These are phyloP conservation scores for Lota lota DNA, from an alignment of 2,113 vertebrate species.

Conservation along the genomic window DNA sequence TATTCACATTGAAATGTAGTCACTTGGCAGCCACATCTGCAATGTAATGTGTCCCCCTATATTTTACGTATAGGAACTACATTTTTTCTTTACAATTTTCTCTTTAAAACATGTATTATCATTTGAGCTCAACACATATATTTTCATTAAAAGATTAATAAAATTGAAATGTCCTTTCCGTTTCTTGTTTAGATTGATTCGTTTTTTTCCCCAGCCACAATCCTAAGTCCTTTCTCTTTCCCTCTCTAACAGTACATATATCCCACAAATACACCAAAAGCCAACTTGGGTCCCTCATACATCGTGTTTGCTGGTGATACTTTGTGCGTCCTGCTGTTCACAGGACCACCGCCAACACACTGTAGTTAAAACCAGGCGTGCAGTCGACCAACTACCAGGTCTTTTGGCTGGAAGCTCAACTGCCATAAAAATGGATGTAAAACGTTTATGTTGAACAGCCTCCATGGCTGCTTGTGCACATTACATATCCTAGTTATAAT, in stretches of 20 bases:
- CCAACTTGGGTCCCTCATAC: slow-evolving; percentile 13
- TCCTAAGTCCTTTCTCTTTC: neutral
- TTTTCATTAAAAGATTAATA: slow-evolving; percentile 26
- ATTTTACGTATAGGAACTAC: no score
- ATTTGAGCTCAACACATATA: no score
- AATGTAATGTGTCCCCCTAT: no score
- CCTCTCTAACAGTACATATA: neutral
- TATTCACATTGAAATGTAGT: no score
- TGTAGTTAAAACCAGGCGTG: slow-evolving; percentile 41
- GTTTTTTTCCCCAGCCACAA: neutral
- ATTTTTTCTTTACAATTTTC: no score
- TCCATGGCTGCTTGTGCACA: slow-evolving; percentile 17
- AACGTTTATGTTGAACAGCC: slow-evolving; percentile 24
- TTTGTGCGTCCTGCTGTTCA: slow-evolving; percentile 25
- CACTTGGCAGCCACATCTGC: no score
- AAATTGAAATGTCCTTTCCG: slow-evolving; percentile 11
- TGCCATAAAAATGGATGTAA: slow-evolving; percentile 19
- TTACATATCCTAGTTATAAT: slow-evolving; percentile 8
- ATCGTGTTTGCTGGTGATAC: slow-evolving; percentile 37
- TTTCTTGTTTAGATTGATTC: slow-evolving; percentile 9
- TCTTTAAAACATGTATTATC: no score
- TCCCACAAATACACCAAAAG: neutral
- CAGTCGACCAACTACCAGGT: slow-evolving; percentile 8
- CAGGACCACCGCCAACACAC: slow-evolving; percentile 42
- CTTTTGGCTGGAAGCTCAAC: slow-evolving; percentile 22